These are phyloP conservation scores for Venturia canescens DNA, from an alignment of 1,140 invertebrate genomes.

Conservation along the genomic window DNA sequence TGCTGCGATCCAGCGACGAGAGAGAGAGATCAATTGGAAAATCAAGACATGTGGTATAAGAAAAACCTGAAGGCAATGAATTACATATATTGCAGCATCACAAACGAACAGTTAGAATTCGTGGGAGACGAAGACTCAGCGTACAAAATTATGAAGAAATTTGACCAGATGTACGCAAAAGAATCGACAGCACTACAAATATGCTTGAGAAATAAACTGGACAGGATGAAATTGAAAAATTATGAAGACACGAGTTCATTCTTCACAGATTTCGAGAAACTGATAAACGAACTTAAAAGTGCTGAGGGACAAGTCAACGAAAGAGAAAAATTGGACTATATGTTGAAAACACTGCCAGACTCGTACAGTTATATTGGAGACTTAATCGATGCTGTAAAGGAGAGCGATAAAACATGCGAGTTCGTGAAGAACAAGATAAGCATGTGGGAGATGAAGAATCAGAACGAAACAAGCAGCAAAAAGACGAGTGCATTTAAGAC, in stretches of 20 bases:
- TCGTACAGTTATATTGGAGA: constrained; percentile 64
- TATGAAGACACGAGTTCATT: constrained; percentile 50
- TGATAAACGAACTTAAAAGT: constrained; percentile 58
- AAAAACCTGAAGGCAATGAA: constrained; percentile 58
- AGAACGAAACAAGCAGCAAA: constrained; percentile 18
- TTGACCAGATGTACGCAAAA: constrained; percentile 60
- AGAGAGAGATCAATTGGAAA: constrained; percentile 42
- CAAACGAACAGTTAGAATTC: constrained; percentile 59
- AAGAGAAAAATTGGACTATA: constrained; percentile 64
- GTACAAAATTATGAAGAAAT: constrained; percentile 60
- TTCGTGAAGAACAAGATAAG: constrained; percentile 49
- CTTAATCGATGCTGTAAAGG: constrained; percentile 51
- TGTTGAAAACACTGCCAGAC: constrained; percentile 62
- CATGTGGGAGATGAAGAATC: constrained; percentile 25
- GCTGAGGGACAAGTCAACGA: constrained; percentile 56
- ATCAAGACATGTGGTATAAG: constrained; percentile 52
- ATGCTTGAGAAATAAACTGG: constrained; percentile 56
- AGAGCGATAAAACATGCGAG: constrained; percentile 40
- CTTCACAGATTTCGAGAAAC: constrained; percentile 61
- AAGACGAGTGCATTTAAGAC: constrained; percentile 46
- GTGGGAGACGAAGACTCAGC: constrained; percentile 51
- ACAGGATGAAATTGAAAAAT: constrained; percentile 58
- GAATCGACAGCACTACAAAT: constrained; percentile 63
- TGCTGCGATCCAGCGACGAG: constrained; percentile 50
- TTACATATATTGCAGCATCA: constrained; percentile 59